phyloP scores from a whole-genome alignment of 2,888 invertebrate species.

The Euproctis similis region DNA sequence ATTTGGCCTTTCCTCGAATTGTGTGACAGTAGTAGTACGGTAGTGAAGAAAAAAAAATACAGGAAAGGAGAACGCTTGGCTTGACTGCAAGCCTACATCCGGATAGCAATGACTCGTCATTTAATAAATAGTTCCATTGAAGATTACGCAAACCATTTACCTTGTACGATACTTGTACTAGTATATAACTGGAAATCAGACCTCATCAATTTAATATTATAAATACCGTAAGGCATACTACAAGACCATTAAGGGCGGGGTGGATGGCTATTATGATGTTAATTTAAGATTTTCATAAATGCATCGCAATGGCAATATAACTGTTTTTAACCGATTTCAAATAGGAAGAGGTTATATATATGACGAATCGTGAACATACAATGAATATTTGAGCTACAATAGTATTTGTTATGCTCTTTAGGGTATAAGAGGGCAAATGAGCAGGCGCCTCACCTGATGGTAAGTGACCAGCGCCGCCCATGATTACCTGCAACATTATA shows the following conservation, averaged over 20 bases:
- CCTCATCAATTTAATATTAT: constrained; percentile 20
- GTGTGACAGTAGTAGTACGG: too few relatives aligned
- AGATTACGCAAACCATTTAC: constrained; percentile 17
- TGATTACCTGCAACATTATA: too few relatives aligned
- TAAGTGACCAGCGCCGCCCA: too few relatives aligned
- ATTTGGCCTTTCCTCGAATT: too few relatives aligned
- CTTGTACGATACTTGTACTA: constrained; percentile 13
- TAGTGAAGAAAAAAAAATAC: constrained; percentile 19
- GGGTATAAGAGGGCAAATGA: too few relatives aligned
- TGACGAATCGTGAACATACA: too few relatives aligned
- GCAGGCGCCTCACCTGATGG: too few relatives aligned
- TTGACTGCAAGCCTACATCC: constrained; percentile 11
- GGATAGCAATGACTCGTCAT: constrained; percentile 20
- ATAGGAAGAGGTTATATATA: too few relatives aligned
- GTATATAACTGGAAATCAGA: constrained; percentile 16
- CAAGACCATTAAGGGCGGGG: constrained; percentile 5
- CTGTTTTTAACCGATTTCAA: too few relatives aligned
- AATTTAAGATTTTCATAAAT: background rate
- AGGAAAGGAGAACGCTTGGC: constrained; percentile 11
- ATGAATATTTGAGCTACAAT: too few relatives aligned
- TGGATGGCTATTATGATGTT: constrained; percentile 3
- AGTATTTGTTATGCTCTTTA: too few relatives aligned
- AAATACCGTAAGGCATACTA: constrained; percentile 8
- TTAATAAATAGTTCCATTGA: constrained; percentile 20
- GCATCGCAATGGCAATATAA: too few relatives aligned